Conservation (phyloP, 2,888 invertebrate genomes). For the Tryphoninae sp. region DNA sequence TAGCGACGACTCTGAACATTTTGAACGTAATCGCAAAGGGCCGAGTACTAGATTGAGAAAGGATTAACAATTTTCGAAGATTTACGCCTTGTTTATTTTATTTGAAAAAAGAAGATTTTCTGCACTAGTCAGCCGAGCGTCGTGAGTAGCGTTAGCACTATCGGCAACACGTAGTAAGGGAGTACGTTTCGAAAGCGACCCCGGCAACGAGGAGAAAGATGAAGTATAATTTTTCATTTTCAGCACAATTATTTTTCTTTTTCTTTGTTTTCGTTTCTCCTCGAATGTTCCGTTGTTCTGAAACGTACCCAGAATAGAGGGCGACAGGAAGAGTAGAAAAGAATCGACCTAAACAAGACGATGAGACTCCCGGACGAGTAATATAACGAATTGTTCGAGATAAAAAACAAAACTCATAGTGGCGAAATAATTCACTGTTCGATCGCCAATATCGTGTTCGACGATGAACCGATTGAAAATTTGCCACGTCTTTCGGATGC, state of each 20-base stretch:
- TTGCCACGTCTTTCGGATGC: not conserved
- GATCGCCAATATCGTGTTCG: not conserved
- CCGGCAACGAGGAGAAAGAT: slow-evolving; percentile 22
- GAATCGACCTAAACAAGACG: slow-evolving; percentile 58
- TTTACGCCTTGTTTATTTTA: not conserved
- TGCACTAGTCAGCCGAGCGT: slow-evolving; percentile 52
- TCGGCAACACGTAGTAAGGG: slow-evolving; percentile 56
- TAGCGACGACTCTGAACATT: slow-evolving; percentile 32
- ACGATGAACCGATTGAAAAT: slow-evolving; percentile 16
- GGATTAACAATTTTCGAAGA: not conserved
- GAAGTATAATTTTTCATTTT: slow-evolving; percentile 9
- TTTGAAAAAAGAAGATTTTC: not conserved
- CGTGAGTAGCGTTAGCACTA: slow-evolving; percentile 51
- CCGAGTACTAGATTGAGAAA: not conserved
- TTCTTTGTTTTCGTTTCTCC: slow-evolving; percentile 25
- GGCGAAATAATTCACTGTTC: not conserved
- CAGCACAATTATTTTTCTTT: slow-evolving; percentile 1
- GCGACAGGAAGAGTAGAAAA: slow-evolving; percentile 69
- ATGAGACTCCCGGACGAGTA: slow-evolving; percentile 52
- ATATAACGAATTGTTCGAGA: slow-evolving; percentile 16
- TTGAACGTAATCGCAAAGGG: not conserved
- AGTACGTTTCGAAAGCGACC: slow-evolving; percentile 57
- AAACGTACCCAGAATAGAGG: slow-evolving; percentile 65
- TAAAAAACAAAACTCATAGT: slow-evolving; percentile 9
- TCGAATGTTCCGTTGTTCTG: slow-evolving; percentile 6